These are phyloP conservation scores for Tachina lurida DNA, from an alignment of 2,888 invertebrate species.

Conservation along the genomic window DNA sequence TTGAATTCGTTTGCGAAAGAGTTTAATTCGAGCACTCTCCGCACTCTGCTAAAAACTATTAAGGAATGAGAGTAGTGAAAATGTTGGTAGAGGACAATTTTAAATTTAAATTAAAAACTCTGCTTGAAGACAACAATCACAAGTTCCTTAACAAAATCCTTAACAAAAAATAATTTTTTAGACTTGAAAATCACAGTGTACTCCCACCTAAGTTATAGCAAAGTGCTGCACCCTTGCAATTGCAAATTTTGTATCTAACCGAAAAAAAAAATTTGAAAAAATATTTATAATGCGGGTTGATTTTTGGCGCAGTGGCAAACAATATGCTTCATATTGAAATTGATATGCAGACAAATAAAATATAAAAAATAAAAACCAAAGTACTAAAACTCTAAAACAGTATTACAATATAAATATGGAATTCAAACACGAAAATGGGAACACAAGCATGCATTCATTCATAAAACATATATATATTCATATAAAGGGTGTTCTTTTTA, in stretches of 20 bases:
- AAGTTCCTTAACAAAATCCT: not conserved
- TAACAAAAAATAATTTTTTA: no score
- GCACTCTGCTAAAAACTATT: no score
- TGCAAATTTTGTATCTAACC: conserved; percentile 49
- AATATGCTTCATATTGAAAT: conserved; percentile 21
- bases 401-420: conserved; percentile 22
- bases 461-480: no score
- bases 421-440: conserved; percentile 7
- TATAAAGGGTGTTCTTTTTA: no score
- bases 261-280: conserved; percentile 36
- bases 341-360: conserved; percentile 50
- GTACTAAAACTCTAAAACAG: conserved; percentile 31
- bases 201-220: not conserved
- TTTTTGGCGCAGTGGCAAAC: conserved; percentile 68
- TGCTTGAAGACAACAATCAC: not conserved
- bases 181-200: no score
- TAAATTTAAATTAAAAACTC: no score
- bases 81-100: not conserved
- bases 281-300: conserved; percentile 68
- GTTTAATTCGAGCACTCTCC: no score
- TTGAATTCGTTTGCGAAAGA: no score
- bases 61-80: not conserved
- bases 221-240: not conserved
- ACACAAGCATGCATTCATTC: not conserved
- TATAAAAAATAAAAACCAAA: conserved; percentile 32